Evolutionary conservation across 2,888 invertebrate genomes (phyloP).

Genomic region (Tuta absoluta): DNA sequence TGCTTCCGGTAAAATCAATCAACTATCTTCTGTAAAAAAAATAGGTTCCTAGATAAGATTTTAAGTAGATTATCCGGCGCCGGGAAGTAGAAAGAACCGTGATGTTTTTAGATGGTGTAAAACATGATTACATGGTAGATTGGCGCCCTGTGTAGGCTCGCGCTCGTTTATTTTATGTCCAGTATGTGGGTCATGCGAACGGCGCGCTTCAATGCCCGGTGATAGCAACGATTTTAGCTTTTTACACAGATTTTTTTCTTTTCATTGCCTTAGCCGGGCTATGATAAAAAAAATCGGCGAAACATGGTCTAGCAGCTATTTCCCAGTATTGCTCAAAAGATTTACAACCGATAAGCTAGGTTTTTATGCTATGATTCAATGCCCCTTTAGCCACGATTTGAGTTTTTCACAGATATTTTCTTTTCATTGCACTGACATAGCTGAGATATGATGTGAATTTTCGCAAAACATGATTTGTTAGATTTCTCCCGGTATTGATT

Average conservation of each 20-base stretch:
- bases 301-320: not conserved
- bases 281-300: not conserved
- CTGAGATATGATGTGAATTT: too few species aligned
- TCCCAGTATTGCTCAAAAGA: not conserved
- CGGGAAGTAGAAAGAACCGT: not conserved
- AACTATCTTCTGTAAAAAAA: not conserved
- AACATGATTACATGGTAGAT: conserved; percentile 21
- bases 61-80: not conserved
- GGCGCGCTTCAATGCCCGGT: conserved; percentile 1
- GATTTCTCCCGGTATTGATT: too few species aligned
- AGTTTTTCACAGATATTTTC: too few species aligned
- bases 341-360: too few species aligned
- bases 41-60: not conserved
- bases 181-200: conserved; percentile 14
- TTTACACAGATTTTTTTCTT: not conserved
- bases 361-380: too few species aligned
- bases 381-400: too few species aligned
- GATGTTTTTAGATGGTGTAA: conserved; percentile 10
- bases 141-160: conserved; percentile 40
- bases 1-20: not conserved
- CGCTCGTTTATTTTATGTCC: conserved; percentile 24
- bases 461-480: too few species aligned
- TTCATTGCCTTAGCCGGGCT: not conserved
- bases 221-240: conserved; percentile 1
- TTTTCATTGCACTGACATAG: too few species aligned